Conservation (phyloP, 2,113 vertebrate species). For the Embiotoca jacksoni region DNA sequence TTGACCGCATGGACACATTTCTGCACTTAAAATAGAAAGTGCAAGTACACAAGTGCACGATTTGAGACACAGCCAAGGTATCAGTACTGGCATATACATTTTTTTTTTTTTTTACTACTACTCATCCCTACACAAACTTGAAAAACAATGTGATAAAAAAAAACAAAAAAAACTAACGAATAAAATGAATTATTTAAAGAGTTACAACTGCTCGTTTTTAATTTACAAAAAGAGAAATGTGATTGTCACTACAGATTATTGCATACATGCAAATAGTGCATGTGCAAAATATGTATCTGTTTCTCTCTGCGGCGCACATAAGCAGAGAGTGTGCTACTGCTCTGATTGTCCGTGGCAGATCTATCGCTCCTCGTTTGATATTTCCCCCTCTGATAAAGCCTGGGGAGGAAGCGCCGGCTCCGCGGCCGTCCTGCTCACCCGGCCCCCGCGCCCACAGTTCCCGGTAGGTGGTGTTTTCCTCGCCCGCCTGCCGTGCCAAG, state of each 20-base stretch:
- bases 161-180: neutral
- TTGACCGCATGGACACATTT: no score
- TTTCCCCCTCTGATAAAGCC: conserved; percentile 75
- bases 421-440: conserved; percentile 49
- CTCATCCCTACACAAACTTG: neutral
- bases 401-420: conserved; percentile 55
- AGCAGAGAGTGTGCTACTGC: conserved; percentile 22
- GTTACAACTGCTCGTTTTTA: no score
- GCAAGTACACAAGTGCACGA: no score
- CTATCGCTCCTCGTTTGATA: conserved; percentile 64
- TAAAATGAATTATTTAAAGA: no score
- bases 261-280: neutral
- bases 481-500: conserved; percentile 66
- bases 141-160: neutral
- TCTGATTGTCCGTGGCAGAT: conserved; percentile 78
- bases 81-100: no score
- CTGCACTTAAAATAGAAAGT: no score
- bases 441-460: conserved; percentile 64
- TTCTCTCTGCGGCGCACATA: conserved; percentile 19
- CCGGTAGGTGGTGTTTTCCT: conserved; percentile 82
- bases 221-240: neutral
- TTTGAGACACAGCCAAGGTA: no score
- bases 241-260: neutral
- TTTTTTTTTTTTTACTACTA: no score
- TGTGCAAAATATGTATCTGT: neutral